Evolutionary conservation across 2,888 invertebrate species (phyloP).

Genomic region (Cheilosia grossa): DNA sequence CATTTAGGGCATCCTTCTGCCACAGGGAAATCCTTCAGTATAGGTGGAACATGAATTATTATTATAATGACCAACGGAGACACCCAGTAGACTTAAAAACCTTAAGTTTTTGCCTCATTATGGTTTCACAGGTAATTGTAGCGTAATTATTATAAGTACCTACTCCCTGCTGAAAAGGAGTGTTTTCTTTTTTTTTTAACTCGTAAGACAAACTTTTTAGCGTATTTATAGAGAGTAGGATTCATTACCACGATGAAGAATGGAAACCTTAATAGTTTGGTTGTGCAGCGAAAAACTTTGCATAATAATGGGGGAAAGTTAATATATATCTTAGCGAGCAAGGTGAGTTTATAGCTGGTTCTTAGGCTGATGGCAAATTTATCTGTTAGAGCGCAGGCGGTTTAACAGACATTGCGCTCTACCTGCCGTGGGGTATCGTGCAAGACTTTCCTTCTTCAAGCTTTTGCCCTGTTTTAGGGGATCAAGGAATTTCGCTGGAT

Average conservation of each 20-base stretch:
- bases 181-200: background rate
- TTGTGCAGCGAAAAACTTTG: background rate
- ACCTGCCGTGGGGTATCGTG: too few species aligned
- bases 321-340: background rate
- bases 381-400: too few species aligned
- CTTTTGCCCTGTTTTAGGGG: too few species aligned
- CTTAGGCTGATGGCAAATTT: background rate
- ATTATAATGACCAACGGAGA: slow-evolving; percentile 22
- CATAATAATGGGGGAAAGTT: background rate
- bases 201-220: background rate
- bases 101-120: background rate
- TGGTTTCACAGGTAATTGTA: slow-evolving; percentile 7
- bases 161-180: background rate
- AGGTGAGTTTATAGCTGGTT: too few species aligned
- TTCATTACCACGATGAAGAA: background rate
- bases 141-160: slow-evolving; percentile 20
- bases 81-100: background rate
- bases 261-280: background rate
- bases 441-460: too few species aligned
- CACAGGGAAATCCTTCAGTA: background rate
- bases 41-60: slow-evolving; percentile 5
- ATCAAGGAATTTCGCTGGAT: too few species aligned
- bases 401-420: too few species aligned
- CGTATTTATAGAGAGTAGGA: background rate
- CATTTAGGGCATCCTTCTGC: slow-evolving; percentile 5